Conservation (phyloP, 2,797 vertebrate genomes). For the Sebastes matsubarae region DNA sequence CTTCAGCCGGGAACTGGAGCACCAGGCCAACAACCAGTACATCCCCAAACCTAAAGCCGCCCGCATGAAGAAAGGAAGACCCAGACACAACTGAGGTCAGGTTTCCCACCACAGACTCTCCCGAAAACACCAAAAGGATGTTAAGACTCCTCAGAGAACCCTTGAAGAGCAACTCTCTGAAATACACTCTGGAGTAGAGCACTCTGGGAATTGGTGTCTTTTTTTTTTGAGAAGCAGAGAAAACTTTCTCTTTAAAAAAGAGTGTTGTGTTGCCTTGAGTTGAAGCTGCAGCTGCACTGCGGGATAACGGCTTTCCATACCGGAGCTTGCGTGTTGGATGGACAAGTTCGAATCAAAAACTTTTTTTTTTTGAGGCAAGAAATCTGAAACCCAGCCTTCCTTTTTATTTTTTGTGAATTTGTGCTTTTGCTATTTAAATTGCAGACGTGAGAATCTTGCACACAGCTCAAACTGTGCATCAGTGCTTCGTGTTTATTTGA, state of each 20-base stretch:
- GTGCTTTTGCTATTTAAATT: slow-evolving; percentile 89
- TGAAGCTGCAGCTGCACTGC: slow-evolving; percentile 23
- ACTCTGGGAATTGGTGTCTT: slow-evolving; percentile 29
- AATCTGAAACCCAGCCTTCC: slow-evolving; percentile 81
- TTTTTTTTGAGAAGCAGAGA: slow-evolving; percentile 17
- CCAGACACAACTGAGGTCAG: slow-evolving; percentile 87
- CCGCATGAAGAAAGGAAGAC: slow-evolving; percentile 95
- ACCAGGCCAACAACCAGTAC: slow-evolving; percentile 98
- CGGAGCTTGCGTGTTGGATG: slow-evolving; percentile 78
- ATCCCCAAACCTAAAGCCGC: slow-evolving; percentile 98
- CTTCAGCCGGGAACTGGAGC: slow-evolving; percentile 96
- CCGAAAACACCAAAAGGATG: slow-evolving; percentile 7
- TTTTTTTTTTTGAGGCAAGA: neutral
- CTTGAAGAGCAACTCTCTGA: slow-evolving; percentile 56
- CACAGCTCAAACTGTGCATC: slow-evolving; percentile 74
- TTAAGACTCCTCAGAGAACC: slow-evolving; percentile 27
- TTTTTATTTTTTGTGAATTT: slow-evolving; percentile 77
- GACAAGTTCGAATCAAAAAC: slow-evolving; percentile 82
- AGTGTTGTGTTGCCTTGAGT: slow-evolving; percentile 34
- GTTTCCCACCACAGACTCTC: neutral
- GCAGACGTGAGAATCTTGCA: slow-evolving; percentile 70
- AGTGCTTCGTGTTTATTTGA: slow-evolving; percentile 85
- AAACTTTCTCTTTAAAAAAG: neutral
- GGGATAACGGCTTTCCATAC: slow-evolving; percentile 23
- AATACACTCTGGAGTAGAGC: slow-evolving; percentile 66